phyloP scores from a whole-genome alignment of 1,140 invertebrate species.

The Brachionus rubens region DNA sequence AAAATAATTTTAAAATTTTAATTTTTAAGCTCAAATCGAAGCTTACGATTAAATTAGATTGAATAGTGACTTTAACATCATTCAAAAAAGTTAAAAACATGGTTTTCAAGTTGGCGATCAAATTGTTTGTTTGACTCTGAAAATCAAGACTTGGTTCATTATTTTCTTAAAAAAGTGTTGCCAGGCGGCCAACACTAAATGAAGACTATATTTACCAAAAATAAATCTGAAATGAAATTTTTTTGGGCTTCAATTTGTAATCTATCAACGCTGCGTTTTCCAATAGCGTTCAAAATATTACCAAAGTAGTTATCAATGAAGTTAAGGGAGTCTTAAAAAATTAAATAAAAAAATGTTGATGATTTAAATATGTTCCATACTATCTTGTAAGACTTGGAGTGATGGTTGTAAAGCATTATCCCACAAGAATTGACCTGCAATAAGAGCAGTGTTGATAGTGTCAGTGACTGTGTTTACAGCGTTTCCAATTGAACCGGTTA shows the following conservation, averaged over 20 bases:
- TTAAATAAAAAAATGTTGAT: background rate
- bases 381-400: conserved; percentile 41
- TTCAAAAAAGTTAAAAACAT: conserved; percentile 14
- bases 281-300: conserved; percentile 35
- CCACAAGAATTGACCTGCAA: conserved; percentile 44
- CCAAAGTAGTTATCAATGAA: conserved; percentile 45
- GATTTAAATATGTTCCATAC: background rate
- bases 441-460: conserved; percentile 22
- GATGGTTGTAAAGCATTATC: conserved; percentile 44
- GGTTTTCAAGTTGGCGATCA: background rate
- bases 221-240: background rate
- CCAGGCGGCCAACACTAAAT: too few species aligned
- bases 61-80: background rate
- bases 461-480: background rate
- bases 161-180: background rate
- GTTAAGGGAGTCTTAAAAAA: background rate
- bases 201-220: background rate
- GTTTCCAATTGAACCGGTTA: background rate
- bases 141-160: background rate
- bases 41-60: background rate
- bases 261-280: conserved; percentile 1
- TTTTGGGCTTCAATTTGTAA: background rate
- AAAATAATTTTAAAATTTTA: background rate
- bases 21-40: too few species aligned
- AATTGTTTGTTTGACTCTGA: background rate